Evolutionary conservation across 2,888 invertebrate species (phyloP), one percentile per base, ranked within the genome.

Genomic region (Ectemnius continuus): DNA sequence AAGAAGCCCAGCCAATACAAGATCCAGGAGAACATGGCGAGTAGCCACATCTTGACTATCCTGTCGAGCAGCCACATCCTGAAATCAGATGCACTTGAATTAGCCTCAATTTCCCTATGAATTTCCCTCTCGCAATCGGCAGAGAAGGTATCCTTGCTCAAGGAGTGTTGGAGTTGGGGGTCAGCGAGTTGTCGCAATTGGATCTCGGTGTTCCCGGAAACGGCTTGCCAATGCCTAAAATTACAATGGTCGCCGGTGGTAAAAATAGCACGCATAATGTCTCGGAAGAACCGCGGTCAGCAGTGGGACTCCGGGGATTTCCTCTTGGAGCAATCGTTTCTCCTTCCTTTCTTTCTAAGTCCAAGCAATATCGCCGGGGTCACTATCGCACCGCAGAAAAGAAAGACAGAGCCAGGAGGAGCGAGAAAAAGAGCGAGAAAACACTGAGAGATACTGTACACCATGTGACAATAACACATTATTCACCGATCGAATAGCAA

Each of bases 61-160:
- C 57, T 79, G 67, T 90, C 87, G 66, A 91, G 61, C 87, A 87
- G 86, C 58, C 81, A 79, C 89, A 91, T 88, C 67, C 91, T 91
- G 86, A 57, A 88, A 90, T 69, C 61, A 20, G 66, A 57, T 46
- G n/a, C 58, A 2, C n/a, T 26, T 67, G 8, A 36, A 36, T 36
- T 61, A 45, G 20, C 3, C n/a, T 2, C 46, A 47, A 14, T 52
- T 52, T 52, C 52, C 52, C 36, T 1, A 36, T 8, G 36, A 11
- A 11, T 36, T 36, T 36, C 36, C 36, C 36, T 36, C 36, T 6
- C 8, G 8, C 11, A 8, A 36, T 8, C 36, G 3, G 1, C 36
- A 11, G 11, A 11, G 8, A 1, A 36, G 36, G 8, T 2, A 11
- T 36, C 36, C 36, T 36, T 8, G 36, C 36, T 36, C 36, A 36